Evolutionary conservation across 1,140 invertebrate genomes (phyloP).

Genomic region (Drosophila ercepeae): DNA sequence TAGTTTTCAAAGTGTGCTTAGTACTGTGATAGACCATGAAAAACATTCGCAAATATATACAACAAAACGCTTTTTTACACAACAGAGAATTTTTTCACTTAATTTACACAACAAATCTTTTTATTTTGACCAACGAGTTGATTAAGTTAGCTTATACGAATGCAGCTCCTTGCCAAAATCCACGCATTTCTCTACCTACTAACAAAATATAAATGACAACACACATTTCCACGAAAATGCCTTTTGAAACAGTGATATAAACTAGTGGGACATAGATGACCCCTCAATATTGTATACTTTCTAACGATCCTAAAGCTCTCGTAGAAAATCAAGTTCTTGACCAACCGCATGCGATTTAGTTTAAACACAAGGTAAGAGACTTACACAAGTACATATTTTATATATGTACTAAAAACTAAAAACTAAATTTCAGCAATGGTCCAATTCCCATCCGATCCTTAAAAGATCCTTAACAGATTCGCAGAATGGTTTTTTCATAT

Average conservation of each 20-base stretch:
- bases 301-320: too few species aligned
- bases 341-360: too few species aligned
- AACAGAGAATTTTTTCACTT: too few species aligned
- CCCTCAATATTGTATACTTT: too few species aligned
- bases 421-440: too few species aligned
- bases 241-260: conserved; percentile 13
- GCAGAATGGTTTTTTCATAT: too few species aligned
- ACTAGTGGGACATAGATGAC: conserved; percentile 20
- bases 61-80: not conserved
- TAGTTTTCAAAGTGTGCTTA: conserved; percentile 30
- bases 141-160: conserved; percentile 20
- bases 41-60: conserved; percentile 9
- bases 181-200: conserved; percentile 10
- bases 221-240: conserved; percentile 2
- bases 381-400: too few species aligned
- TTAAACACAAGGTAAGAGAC: too few species aligned
- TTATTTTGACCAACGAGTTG: conserved; percentile 24
- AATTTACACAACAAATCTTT: not conserved
- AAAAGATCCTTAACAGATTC: too few species aligned
- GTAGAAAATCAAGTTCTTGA: too few species aligned
- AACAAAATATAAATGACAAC: not conserved
- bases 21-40: conserved; percentile 47
- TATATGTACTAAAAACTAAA: too few species aligned
- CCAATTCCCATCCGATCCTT: too few species aligned
- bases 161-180: conserved; percentile 17